A percentile compares a stretch with the other conserved stretches of the same genome.
Conservation (phyloP, 2,113 vertebrate genomes). For the Lophius piscatorius region DNA sequence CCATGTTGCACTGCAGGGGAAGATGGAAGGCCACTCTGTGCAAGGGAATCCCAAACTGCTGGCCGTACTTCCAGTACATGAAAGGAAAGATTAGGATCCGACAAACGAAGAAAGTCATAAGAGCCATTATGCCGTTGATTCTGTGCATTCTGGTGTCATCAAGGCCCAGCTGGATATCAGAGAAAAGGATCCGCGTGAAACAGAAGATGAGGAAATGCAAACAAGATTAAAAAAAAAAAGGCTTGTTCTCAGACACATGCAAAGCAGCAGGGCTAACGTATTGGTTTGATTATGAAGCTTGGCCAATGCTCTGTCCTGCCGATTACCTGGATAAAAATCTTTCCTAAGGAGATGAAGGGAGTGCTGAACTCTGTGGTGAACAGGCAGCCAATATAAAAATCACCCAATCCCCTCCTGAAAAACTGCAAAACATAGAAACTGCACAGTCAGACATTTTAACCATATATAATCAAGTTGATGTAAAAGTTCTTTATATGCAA, state of each 20-base stretch:
- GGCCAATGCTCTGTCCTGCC: background rate
- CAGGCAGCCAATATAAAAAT: constrained; percentile 91
- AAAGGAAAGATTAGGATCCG: constrained; percentile 90
- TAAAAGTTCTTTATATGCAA: too few relatives aligned
- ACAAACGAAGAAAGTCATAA: constrained; percentile 87
- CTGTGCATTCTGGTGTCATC: constrained; percentile 84
- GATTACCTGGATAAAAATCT: constrained; percentile 88
- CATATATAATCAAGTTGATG: too few relatives aligned
- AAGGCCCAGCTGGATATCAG: constrained; percentile 80
- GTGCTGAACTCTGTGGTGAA: constrained; percentile 90
- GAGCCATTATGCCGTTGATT: constrained; percentile 83
- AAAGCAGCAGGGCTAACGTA: too few relatives aligned
- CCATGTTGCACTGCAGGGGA: constrained; percentile 86
- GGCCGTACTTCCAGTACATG: constrained; percentile 88
- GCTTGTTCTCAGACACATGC: too few relatives aligned
- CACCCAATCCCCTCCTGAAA: constrained; percentile 86
- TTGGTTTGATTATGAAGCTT: too few relatives aligned
- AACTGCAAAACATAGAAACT: constrained; percentile 71
- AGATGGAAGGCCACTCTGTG: constrained; percentile 84
- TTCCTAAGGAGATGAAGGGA: constrained; percentile 86
- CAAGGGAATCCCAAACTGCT: constrained; percentile 78
- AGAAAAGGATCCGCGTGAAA: background rate
- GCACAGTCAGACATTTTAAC: background rate
- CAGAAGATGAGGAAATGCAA: background rate
- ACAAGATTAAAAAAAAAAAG: too few relatives aligned